phyloP scores from a whole-genome alignment of 2,113 vertebrate genomes.

The Epinephelus lanceolatus region DNA sequence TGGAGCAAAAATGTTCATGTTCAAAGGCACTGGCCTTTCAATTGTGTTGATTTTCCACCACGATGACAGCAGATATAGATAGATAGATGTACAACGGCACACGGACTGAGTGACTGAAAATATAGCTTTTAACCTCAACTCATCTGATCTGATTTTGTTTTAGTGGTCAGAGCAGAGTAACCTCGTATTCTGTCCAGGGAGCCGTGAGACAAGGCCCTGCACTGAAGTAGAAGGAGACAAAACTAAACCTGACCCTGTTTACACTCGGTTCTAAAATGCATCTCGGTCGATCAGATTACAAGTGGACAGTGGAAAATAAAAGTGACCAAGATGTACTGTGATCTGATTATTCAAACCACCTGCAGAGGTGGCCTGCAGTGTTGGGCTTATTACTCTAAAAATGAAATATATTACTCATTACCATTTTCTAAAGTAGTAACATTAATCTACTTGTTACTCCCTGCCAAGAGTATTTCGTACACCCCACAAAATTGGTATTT shows the following conservation, averaged over 20 bases:
- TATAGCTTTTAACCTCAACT: neutral
- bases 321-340: too few relatives aligned
- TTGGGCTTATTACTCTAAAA: too few relatives aligned
- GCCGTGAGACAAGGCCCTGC: neutral
- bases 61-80: neutral
- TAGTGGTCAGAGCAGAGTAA: neutral
- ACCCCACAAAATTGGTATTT: too few relatives aligned
- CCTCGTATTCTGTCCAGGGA: neutral
- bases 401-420: too few relatives aligned
- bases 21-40: neutral
- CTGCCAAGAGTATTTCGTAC: too few relatives aligned
- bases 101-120: neutral
- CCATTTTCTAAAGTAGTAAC: too few relatives aligned
- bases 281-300: too few relatives aligned
- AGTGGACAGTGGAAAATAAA: too few relatives aligned
- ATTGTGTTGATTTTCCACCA: neutral
- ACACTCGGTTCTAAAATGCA: too few relatives aligned
- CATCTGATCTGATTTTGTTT: neutral
- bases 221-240: neutral
- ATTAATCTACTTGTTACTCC: too few relatives aligned
- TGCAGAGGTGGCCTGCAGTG: too few relatives aligned
- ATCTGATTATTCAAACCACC: too few relatives aligned
- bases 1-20: neutral
- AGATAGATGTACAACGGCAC: neutral
- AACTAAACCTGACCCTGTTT: neutral